phyloP scores from a whole-genome alignment of 2,888 invertebrate species.

The Philonicus albiceps region DNA sequence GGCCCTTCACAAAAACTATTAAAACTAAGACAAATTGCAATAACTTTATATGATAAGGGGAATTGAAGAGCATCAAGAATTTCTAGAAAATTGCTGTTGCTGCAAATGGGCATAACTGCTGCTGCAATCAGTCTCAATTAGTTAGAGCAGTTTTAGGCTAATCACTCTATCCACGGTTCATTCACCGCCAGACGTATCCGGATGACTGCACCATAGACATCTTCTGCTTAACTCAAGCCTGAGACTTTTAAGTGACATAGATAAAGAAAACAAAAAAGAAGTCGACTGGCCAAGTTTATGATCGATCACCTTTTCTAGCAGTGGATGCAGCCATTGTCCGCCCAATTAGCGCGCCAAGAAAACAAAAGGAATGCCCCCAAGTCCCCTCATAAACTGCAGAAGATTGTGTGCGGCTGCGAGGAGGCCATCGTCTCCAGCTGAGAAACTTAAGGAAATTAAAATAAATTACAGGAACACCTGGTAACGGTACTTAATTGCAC shows the following conservation, averaged over 20 bases:
- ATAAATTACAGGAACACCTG: constrained; percentile 18
- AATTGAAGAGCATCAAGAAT: neutral
- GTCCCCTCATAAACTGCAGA: neutral
- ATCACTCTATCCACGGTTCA: neutral
- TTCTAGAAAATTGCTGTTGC: neutral
- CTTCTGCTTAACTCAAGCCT: neutral
- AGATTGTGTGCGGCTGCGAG: neutral
- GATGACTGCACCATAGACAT: neutral
- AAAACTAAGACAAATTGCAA: neutral
- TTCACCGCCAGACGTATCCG: neutral
- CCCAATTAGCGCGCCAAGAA: neutral
- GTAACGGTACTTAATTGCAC: constrained; percentile 29
- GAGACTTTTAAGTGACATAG: neutral
- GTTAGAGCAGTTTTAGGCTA: neutral
- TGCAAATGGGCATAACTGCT: neutral
- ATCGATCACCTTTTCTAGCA: neutral
- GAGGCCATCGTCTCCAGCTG: neutral
- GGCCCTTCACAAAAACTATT: neutral
- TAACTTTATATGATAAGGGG: neutral
- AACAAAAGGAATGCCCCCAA: neutral
- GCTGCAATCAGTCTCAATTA: neutral
- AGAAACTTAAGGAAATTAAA: neutral
- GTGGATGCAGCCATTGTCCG: neutral
- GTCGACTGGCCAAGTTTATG: neutral
- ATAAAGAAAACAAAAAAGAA: neutral